These are phyloP conservation scores for Benthochromis sp. DNA, from an alignment of 2,113 vertebrate genomes.

Conservation along the genomic window DNA sequence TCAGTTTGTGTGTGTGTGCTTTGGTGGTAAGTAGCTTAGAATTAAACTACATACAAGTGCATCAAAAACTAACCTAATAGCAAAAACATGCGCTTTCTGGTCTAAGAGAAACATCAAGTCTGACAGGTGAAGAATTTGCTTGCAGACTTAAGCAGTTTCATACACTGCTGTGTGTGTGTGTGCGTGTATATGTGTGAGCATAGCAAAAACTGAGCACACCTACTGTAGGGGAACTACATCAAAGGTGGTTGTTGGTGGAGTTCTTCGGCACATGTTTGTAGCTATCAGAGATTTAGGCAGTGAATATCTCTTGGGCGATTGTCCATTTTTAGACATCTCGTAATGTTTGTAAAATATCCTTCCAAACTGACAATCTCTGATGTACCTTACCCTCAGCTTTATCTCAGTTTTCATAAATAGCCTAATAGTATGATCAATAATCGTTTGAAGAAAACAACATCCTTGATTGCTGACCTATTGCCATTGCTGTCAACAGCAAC, in stretches of 20 bases:
- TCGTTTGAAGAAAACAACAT: background rate
- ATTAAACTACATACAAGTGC: background rate
- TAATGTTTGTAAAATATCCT: background rate
- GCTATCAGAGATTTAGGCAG: background rate
- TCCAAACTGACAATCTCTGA: background rate
- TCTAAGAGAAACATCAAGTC: background rate
- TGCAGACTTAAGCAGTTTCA: background rate
- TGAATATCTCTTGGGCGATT: background rate
- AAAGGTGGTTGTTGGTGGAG: background rate
- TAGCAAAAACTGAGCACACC: background rate
- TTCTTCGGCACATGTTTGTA: background rate
- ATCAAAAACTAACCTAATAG: background rate
- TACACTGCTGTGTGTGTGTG: background rate
- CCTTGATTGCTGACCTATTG: background rate
- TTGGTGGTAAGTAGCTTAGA: background rate
- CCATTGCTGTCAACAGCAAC: background rate
- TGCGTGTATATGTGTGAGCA: background rate
- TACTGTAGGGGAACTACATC: background rate
- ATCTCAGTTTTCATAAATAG: background rate
- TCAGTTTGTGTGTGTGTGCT: background rate
- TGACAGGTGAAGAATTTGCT: background rate
- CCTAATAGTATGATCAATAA: background rate
- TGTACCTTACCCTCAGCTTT: background rate
- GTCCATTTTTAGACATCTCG: background rate
- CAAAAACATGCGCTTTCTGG: background rate